phyloP scores from a whole-genome alignment of 2,797 vertebrate species.

The Centropyge bicolor region DNA sequence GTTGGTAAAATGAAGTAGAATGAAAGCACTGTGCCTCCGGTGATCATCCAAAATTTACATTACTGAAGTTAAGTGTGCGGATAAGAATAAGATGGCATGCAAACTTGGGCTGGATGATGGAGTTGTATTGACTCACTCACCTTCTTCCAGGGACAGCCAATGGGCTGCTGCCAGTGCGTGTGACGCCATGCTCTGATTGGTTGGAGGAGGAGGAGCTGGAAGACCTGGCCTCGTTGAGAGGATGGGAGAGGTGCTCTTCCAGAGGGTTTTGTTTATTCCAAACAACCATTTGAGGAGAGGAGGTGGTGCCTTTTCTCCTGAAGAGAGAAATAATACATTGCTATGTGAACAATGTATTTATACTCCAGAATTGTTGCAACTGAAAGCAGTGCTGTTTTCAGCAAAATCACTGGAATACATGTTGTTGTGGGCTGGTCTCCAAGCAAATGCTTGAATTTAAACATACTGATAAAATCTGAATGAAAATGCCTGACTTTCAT shows the following conservation, averaged over 20 bases:
- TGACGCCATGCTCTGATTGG: conserved; percentile 90
- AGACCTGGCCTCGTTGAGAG: conserved; percentile 87
- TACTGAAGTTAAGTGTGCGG: not conserved
- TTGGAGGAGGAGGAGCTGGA: conserved; percentile 97
- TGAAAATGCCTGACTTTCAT: not conserved
- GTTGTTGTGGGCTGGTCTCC: not conserved
- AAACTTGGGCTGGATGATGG: not conserved
- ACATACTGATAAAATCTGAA: not conserved
- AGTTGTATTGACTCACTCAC: conserved; percentile 53
- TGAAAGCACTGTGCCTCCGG: conserved; percentile 5
- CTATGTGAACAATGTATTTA: too few relatives aligned
- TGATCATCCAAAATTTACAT: conserved; percentile 40
- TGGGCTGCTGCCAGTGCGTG: conserved; percentile 94
- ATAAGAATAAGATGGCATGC: not conserved
- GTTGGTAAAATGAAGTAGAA: not conserved
- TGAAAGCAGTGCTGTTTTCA: not conserved
- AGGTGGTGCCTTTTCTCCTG: conserved; percentile 92
- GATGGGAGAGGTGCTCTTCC: conserved; percentile 88
- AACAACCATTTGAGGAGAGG: conserved; percentile 89
- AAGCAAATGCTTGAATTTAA: not conserved
- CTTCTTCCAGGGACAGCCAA: conserved; percentile 90
- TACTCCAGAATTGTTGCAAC: too few relatives aligned
- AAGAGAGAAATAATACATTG: not conserved
- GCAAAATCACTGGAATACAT: not conserved
- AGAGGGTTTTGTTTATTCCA: conserved; percentile 87